Base-by-base conservation (phyloP, 1,140 invertebrate genomes). In the Trissolcus basalis region DNA sequence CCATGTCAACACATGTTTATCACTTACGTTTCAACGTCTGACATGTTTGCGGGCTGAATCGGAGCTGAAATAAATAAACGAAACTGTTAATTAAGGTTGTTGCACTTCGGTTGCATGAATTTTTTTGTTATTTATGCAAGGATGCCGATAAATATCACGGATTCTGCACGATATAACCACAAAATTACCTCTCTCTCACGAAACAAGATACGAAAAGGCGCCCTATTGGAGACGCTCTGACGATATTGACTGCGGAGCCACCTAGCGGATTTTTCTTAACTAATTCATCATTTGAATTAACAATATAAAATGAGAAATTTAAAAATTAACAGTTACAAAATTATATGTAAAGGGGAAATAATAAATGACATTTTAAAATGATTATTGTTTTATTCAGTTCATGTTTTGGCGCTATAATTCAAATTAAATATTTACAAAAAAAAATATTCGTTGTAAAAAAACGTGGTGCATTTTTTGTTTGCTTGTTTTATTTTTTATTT, bases 21-120 rank as follows among this genome's bases (percentile, higher is more conserved):
- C 78, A 90, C 91, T 91, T 89, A 92, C 91, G 87, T 90, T 89
- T 92, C 91, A 71, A 89, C 88, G 84, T 92, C 91, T 50, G 91
- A 91, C 91, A 92, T 92, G 81, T 83, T 91, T 85, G 4, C 27
- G 8, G 13, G 6, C 44, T 10, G 12, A 14, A 54, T 47, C 27
- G 10, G 1, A 69, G 12, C 84, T 87, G 78, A 86, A 88, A 87
- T 87, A 88, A 83, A 80, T 10, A 76, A 49, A 79, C 9, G 51
- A 63, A 6, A 60, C 76, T 80, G 81, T 63, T 67, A 55, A 8
- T 51, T 8, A 7, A 54, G 8, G 7, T 15, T 45, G 12, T 4
- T 6, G 13, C 1, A 16, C 35, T 5, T 35, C 5, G 32, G n/a
- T 50, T 27, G 9, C 11, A 8, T 0, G 10, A 13, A 16, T 10